Evolutionary conservation across 2,888 invertebrate species (phyloP), one percentile per base, ranked within the genome.

Genomic region (Osedax frankpressi): DNA sequence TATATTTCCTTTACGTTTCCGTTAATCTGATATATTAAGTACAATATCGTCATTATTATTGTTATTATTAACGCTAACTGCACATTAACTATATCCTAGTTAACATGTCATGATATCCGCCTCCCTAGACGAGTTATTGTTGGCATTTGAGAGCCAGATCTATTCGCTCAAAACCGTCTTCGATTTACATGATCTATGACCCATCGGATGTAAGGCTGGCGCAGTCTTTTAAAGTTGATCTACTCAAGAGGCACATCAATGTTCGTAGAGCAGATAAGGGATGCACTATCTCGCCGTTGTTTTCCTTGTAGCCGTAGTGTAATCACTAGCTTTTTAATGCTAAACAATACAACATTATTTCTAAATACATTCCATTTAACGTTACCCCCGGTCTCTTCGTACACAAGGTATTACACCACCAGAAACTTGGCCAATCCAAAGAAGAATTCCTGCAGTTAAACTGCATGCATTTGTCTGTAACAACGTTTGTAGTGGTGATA

Each of bases 361-460:
- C n/a, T n/a, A n/a, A n/a, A n/a, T n/a, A n/a, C n/a, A n/a, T 59
- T 59, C 14, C 19, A 59, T 14, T 59, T 14, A 14, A 14, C 14
- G n/a, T n/a, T 65, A 24, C 24, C 11, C 24, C 11, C 11, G 27
- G 11, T 62, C 27, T 63, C 74, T 70, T 28, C 44, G 74, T 83
- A n/a, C n/a, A n/a, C 0, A 80, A 82, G 82, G 82, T 83, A 3
- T 77, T 82, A 44, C 82, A 83, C 74, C 82, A 83, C 73, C 80
- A 81, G 76, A 81, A 81, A 62, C 78, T 83, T 24, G 83, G 82
- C 1, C 77, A 79, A 60, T 82, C 82, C 2, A 82, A 82, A 75
- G 83, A 83, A 63, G 83, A 83, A 73, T 83, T 83, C 73, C 78
- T 83, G 14, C 79, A 80, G 71, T 80, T 81, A 63, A 82, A 83